Evolutionary conservation across 2,113 vertebrate genomes (phyloP).

Genomic region (Setophaga kirtlandii): DNA sequence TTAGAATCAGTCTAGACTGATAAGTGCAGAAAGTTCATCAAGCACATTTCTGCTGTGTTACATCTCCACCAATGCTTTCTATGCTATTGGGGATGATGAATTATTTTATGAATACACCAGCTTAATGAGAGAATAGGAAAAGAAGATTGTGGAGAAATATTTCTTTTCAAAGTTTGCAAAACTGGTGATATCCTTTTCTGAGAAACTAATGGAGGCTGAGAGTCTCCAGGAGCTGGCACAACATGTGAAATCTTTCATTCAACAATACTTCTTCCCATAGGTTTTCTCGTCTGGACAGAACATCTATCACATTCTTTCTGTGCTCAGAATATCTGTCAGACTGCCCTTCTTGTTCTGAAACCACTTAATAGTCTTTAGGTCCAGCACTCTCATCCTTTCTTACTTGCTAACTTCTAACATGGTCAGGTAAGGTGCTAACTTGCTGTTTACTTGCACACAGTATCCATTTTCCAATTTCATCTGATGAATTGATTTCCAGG

Average conservation of each 20-base stretch:
- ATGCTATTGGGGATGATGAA: background rate
- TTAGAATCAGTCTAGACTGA: background rate
- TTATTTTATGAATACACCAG: background rate
- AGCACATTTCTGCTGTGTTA: constrained; percentile 7
- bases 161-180: background rate
- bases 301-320: background rate
- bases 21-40: constrained; percentile 8
- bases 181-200: background rate
- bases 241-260: constrained; percentile 24
- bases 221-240: background rate
- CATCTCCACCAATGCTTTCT: background rate
- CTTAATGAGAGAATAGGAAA: background rate
- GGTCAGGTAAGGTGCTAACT: background rate
- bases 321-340: constrained; percentile 17
- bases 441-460: background rate
- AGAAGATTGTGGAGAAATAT: background rate
- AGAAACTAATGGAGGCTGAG: background rate
- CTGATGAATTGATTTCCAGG: background rate
- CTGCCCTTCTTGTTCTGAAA: background rate
- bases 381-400: background rate
- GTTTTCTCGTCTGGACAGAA: background rate
- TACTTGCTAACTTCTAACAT: background rate
- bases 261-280: background rate
- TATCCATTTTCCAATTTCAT: background rate
- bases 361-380: background rate